Evolutionary conservation across 2,797 vertebrate genomes (phyloP), one percentile per base, ranked within the genome.

Genomic region (Parambassis ranga): DNA sequence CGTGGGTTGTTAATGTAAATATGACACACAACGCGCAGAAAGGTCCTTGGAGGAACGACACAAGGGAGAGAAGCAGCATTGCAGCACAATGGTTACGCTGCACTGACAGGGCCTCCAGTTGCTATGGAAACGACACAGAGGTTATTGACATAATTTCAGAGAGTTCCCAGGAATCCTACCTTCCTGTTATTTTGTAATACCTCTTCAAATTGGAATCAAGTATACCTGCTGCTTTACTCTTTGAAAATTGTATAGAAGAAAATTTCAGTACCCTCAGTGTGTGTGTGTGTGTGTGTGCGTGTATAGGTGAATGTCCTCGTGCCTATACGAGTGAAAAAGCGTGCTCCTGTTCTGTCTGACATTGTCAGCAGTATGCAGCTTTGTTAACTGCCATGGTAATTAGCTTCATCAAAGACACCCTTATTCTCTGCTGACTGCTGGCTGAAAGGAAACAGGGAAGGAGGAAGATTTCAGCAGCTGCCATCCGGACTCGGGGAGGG

Each of bases 311-410:
- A 24, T 7, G 24, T 38, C 16, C n/a, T 9, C 5, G 1, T 18
- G 31, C 48, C 42, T 42, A 6, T 10, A 37, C 2, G 38, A 38
- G 33, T 10, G 4, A 20, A 50, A 50, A 65, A 37, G 18, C 44
- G 41, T 22, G 60, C n/a, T 60, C 36, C 55, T 10, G 3, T 43
- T 39, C 44, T 1, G 9, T 68, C 59, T 44, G 56, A 79, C 76
- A 48, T 42, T 27, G 49, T 89, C 86, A 90, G 89, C 84, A 81
- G 49, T 74, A 72, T 46, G 14, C 44, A 62, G 75, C 65, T 37
- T 33, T 38, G 60, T 76, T 93, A 90, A 91, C 85, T 85, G 82
- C 74, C 37, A 15, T 47, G 75, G 82, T 92, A 92, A 92, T 91
- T 90, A 88, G 82, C 75, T 82, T 77, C 57, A 85, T 89, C 75